Evolutionary conservation across 2,113 vertebrate genomes (phyloP).

Genomic region (Labrus mixtus): DNA sequence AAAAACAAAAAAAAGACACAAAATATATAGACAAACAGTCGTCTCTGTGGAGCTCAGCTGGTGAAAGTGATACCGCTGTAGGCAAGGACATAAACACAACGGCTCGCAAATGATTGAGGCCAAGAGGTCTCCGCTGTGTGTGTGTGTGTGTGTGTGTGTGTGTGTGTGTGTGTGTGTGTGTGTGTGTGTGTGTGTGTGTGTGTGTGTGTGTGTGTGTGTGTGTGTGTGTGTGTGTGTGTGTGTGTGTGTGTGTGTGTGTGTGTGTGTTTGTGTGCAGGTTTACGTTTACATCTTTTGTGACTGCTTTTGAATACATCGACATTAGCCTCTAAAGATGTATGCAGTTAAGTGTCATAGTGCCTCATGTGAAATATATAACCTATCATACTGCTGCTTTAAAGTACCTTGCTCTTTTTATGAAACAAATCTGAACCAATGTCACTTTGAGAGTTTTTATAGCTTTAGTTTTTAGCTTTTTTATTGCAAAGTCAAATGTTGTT

Average conservation of each 20-base stretch:
- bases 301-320: neutral
- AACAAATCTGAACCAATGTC: too few relatives aligned
- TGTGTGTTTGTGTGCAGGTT: slow-evolving; percentile 1
- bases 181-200: slow-evolving; percentile 9
- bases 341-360: too few relatives aligned
- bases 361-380: too few relatives aligned
- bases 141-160: slow-evolving; percentile 7
- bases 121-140: neutral
- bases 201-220: neutral
- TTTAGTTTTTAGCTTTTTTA: too few relatives aligned
- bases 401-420: too few relatives aligned
- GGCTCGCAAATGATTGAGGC: slow-evolving; percentile 20
- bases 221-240: neutral
- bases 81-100: slow-evolving; percentile 60
- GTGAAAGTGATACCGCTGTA: slow-evolving; percentile 44
- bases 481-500: too few relatives aligned
- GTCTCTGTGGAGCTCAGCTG: slow-evolving; percentile 49
- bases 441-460: too few relatives aligned
- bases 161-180: neutral
- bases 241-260: slow-evolving; percentile 9
- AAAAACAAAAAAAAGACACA: neutral
- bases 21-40: slow-evolving; percentile 8
- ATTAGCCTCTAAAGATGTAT: too few relatives aligned
- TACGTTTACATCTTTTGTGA: neutral
- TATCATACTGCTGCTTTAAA: too few relatives aligned